phyloP scores from a whole-genome alignment of 2,888 invertebrate species.

The Saturnia japonica region DNA sequence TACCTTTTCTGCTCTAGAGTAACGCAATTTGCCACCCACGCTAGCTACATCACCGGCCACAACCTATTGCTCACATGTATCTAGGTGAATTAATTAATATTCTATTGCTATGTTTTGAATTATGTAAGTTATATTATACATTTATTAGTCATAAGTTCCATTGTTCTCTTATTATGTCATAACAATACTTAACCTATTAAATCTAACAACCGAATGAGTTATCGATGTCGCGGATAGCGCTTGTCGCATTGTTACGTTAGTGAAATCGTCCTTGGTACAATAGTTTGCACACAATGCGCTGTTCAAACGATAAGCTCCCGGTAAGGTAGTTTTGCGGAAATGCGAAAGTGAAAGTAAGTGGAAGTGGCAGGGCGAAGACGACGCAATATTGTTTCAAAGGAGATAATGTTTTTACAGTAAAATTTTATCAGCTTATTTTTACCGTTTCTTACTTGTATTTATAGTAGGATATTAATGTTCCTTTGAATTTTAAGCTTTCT shows the following conservation, averaged over 20 bases:
- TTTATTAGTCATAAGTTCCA: slow-evolving; percentile 26
- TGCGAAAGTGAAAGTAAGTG: slow-evolving; percentile 71
- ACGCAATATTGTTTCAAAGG: slow-evolving; percentile 21
- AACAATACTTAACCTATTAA: slow-evolving; percentile 38
- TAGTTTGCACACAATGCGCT: slow-evolving; percentile 60
- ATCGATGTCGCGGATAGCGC: slow-evolving; percentile 38
- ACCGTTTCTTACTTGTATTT: background rate
- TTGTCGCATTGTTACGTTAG: slow-evolving; percentile 43
- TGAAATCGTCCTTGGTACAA: slow-evolving; percentile 73
- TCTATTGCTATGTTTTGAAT: background rate
- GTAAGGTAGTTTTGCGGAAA: slow-evolving; percentile 52
- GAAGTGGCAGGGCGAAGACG: slow-evolving; percentile 18
- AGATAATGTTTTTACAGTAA: slow-evolving; percentile 17
- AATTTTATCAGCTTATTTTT: background rate
- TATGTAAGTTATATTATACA: slow-evolving; percentile 13
- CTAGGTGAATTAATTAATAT: slow-evolving; percentile 5
- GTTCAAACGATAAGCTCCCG: slow-evolving; percentile 64
- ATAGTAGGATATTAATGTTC: background rate
- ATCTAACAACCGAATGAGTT: slow-evolving; percentile 42
- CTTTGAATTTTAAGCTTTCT: background rate
- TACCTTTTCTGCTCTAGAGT: too few relatives aligned
- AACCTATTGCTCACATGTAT: background rate
- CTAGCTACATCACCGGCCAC: too few relatives aligned
- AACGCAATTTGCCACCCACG: too few relatives aligned
- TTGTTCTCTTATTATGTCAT: slow-evolving; percentile 58